Base-by-base conservation (phyloP, 92 coral and sea anemone genomes). In the Actinernus sp. region DNA sequence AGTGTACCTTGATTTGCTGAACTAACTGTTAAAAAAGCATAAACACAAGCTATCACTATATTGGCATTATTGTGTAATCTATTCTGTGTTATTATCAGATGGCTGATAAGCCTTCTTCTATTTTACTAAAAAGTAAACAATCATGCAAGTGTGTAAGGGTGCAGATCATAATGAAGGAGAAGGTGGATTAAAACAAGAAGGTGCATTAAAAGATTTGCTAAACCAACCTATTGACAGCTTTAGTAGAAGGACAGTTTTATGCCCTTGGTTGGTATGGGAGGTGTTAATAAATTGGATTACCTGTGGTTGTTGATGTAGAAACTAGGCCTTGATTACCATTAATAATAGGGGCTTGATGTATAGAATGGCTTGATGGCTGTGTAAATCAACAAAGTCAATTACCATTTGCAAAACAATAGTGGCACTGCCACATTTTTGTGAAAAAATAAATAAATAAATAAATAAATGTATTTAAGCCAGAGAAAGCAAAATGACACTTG, bases 1-100 rank as follows among this genome's bases (percentile, higher is more conserved):
- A 34, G 66, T 59, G 66, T 59, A 31, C 47, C 32, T 59, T 59
- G 68, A 61, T 29, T 61, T 37, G 16, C 31, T 61, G 68, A 61
- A 61, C 68, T 17, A 61, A 61, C 31, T 61, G n/a, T 59, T 1
- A 59, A 7, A 52, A 51, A 52, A 52, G 21, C 31, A 52, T 25
- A 52, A 52, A 52, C 58, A 52, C 58, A n/a, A n/a, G n/a, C n/a
- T 21, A 7, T 38, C 31, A 52, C 21, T 23, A 26, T 10, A 52
- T 27, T 52, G 58, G 58, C 58, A 26, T 21, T 20, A 52, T 52
- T 46, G 17, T 46, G 52, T 7, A 46, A 46, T 46, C 20, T 46
- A 46, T 46, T 46, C 20, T 7, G 52, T 46, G 10, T 46, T 16
- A 46, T 46, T 7, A 14, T 11, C 12, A 46, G 36, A 52, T 52